Evolutionary conservation across 2,888 invertebrate species (phyloP).

Genomic region (Oxytorus armatus): DNA sequence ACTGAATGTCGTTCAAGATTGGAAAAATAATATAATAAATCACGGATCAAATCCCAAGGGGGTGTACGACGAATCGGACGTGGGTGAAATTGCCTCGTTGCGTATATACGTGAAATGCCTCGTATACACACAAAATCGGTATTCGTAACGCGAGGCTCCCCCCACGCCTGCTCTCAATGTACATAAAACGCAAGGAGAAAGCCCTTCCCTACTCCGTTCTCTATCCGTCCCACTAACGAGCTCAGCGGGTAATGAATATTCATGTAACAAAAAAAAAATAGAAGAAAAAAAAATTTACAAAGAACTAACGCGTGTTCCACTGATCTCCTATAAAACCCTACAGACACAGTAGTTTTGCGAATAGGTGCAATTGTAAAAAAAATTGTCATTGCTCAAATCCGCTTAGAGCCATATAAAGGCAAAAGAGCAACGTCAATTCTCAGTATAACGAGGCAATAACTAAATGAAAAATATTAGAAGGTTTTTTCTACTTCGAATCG

Average conservation of each 20-base stretch:
- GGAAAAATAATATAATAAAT: neutral
- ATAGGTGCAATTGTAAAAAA: neutral
- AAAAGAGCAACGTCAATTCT: neutral
- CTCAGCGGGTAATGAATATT: constrained; percentile 46
- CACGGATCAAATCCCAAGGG: neutral
- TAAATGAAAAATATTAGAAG: neutral
- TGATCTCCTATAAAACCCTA: neutral
- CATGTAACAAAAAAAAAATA: constrained; percentile 25
- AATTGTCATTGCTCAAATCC: neutral
- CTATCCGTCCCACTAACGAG: constrained; percentile 30
- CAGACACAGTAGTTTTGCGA: neutral
- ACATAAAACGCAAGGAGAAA: constrained; percentile 34
- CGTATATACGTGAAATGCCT: neutral
- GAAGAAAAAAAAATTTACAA: neutral
- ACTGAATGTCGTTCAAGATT: neutral
- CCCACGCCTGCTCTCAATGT: constrained; percentile 27
- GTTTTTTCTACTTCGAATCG: neutral
- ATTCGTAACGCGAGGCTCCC: constrained; percentile 20
- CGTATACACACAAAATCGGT: neutral
- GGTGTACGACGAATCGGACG: neutral
- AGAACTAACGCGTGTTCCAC: constrained; percentile 8
- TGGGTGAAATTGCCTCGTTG: neutral
- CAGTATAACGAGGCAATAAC: neutral
- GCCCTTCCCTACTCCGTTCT: constrained; percentile 25
- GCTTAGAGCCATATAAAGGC: neutral